A percentile compares a stretch with the other conserved stretches of the same genome.
phyloP scores from a whole-genome alignment of 2,113 vertebrate species.

The Gallinago paraguaiae region DNA sequence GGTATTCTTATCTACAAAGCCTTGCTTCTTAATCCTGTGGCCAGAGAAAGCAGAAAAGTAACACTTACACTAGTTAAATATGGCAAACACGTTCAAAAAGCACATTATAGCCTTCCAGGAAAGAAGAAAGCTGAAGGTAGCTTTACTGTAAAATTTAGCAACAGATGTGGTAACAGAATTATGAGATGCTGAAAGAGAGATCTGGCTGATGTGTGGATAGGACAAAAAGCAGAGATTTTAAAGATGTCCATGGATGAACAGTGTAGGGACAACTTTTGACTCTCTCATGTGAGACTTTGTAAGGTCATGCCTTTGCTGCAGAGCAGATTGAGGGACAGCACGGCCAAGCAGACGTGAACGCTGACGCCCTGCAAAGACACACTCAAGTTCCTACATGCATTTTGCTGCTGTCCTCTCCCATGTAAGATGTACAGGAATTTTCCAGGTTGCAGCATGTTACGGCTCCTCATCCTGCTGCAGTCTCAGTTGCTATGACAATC shows the following conservation, averaged over 20 bases:
- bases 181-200: not conserved
- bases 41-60: conserved; percentile 1
- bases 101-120: not conserved
- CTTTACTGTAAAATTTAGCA: not conserved
- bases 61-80: not conserved
- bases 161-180: not conserved
- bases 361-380: not conserved
- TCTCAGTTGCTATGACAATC: conserved; percentile 31
- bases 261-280: not conserved
- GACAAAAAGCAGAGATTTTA: not conserved
- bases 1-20: conserved; percentile 36
- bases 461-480: not conserved
- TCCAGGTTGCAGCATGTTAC: not conserved
- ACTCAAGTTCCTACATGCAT: not conserved
- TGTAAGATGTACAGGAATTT: not conserved
- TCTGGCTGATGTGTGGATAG: not conserved
- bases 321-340: not conserved
- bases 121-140: not conserved
- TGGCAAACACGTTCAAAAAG: not conserved
- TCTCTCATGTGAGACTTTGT: not conserved
- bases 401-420: not conserved
- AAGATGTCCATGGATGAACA: not conserved
- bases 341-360: not conserved
- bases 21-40: not conserved
- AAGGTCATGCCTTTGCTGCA: not conserved